These are phyloP conservation scores for Lysandra coridon DNA, from an alignment of 2,888 invertebrate species.

Conservation along the genomic window DNA sequence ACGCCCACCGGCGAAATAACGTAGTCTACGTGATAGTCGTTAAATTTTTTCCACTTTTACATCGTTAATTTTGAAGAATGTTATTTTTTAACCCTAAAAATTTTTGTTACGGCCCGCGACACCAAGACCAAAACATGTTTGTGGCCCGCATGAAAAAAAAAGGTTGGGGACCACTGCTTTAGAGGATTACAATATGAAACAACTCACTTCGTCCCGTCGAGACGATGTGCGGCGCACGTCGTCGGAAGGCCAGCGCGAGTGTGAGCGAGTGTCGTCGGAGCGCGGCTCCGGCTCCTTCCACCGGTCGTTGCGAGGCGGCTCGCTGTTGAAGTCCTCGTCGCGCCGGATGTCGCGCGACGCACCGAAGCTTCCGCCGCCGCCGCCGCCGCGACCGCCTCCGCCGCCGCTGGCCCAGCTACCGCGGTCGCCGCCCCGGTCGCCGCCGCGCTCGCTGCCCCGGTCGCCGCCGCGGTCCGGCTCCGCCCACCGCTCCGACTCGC, in stretches of 20 bases:
- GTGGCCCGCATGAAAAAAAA: too few species aligned
- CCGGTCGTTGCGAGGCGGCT: constrained; percentile 81
- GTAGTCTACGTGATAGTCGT: too few species aligned
- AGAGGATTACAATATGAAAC: not conserved
- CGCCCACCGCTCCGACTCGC: constrained; percentile 73
- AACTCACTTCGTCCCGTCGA: constrained; percentile 70
- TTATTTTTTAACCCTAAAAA: too few species aligned
- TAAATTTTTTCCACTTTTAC: too few species aligned
- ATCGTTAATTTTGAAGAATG: too few species aligned
- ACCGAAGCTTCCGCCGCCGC: constrained; percentile 54
- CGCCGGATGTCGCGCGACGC: constrained; percentile 55
- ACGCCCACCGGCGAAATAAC: too few species aligned
- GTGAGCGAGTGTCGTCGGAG: constrained; percentile 58
- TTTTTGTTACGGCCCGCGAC: too few species aligned
- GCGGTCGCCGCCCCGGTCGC: constrained; percentile 53
- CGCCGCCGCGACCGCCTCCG: constrained; percentile 45
- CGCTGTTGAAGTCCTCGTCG: constrained; percentile 57
- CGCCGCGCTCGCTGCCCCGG: constrained; percentile 47
- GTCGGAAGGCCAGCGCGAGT: constrained; percentile 70
- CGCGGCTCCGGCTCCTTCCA: constrained; percentile 82
- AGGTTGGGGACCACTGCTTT: too few species aligned
- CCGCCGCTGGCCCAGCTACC: constrained; percentile 57
- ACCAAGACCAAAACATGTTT: too few species aligned
- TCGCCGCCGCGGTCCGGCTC: constrained; percentile 65
- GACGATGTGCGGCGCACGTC: constrained; percentile 70